Conservation (phyloP, 2,797 vertebrate species). For the Sebastes variabilis region DNA sequence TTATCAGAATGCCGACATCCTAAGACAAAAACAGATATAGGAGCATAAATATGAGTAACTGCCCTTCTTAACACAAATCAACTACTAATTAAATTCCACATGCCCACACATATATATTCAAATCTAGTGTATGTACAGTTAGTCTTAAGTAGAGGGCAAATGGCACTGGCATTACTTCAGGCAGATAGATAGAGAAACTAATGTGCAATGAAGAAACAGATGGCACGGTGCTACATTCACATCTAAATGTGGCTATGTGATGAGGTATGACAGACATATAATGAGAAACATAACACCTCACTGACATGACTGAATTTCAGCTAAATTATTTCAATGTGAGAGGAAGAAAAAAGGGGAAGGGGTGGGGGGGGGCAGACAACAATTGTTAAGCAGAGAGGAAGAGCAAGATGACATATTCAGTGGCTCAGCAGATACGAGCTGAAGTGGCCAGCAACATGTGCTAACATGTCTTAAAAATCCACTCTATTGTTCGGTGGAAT, state of each 20-base stretch:
- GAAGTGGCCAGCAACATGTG: conserved; percentile 38
- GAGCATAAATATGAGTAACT: conserved; percentile 21
- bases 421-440: conserved; percentile 40
- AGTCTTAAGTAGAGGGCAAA: conserved; percentile 19
- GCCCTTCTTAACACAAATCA: conserved; percentile 1
- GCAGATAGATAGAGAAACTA: conserved; percentile 38
- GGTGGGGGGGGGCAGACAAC: background rate
- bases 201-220: conserved; percentile 69
- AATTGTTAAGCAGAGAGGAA: conserved; percentile 17
- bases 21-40: conserved; percentile 54
- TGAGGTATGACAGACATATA: conserved; percentile 68
- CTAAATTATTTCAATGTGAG: conserved; percentile 65
- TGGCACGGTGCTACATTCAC: conserved; percentile 62
- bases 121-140: background rate
- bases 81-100: conserved; percentile 9
- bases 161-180: conserved; percentile 17
- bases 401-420: conserved; percentile 28
- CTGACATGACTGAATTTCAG: conserved; percentile 59
- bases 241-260: conserved; percentile 66
- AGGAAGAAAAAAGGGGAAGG: background rate
- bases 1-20: conserved; percentile 93
- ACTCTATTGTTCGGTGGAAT: conserved; percentile 74
- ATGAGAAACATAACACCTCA: conserved; percentile 73
- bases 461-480: conserved; percentile 54
- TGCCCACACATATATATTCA: conserved; percentile 2